phyloP scores from a whole-genome alignment of 2,113 vertebrate genomes.

The Rhizomys pruinosus region DNA sequence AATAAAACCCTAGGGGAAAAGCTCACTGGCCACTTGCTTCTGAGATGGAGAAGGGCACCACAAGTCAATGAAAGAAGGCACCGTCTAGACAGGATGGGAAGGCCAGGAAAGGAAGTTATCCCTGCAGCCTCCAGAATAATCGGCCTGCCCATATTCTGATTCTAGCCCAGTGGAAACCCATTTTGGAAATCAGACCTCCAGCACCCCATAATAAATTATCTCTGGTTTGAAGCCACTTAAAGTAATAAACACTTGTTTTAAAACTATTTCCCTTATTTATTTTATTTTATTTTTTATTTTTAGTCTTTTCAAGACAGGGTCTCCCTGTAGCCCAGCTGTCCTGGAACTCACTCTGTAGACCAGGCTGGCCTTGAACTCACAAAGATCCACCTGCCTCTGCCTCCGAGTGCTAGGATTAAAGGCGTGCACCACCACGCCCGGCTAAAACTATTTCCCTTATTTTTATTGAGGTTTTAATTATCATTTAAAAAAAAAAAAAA shows the following conservation, averaged over 20 bases:
- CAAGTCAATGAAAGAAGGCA: not conserved
- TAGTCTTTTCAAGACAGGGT: too few species aligned
- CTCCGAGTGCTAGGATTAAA: too few species aligned
- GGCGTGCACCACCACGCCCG: too few species aligned
- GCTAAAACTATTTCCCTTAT: constrained; percentile 13
- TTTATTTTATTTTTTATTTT: too few species aligned
- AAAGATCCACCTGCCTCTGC: too few species aligned
- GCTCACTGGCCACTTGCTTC: not conserved
- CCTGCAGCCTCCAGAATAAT: not conserved
- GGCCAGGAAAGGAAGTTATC: not conserved
- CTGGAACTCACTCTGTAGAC: too few species aligned
- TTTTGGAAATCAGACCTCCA: not conserved
- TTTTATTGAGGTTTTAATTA: constrained; percentile 39
- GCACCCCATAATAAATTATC: not conserved
- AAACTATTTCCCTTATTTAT: too few species aligned
- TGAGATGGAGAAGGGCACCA: not conserved
- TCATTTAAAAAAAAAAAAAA: constrained; percentile 30
- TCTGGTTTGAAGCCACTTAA: not conserved
- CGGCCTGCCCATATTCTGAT: not conserved
- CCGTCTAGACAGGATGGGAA: not conserved
- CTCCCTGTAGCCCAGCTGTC: too few species aligned
- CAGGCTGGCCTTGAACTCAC: too few species aligned
- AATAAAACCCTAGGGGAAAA: not conserved
- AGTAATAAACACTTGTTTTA: not conserved
- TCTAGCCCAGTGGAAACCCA: not conserved